Conservation (phyloP, 1,140 invertebrate species). For the Chrysomallon squamiferum region DNA sequence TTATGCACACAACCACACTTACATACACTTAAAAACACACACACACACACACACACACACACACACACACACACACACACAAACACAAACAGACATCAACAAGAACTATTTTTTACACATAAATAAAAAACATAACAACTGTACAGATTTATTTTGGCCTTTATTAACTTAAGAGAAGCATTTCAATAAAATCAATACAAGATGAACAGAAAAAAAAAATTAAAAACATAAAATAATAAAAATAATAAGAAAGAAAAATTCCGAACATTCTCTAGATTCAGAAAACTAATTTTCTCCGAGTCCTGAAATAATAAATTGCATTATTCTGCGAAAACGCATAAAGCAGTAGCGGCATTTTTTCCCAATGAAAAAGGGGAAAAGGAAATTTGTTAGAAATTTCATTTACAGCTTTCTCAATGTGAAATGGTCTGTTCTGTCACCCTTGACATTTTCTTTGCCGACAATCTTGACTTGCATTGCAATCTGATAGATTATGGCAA, state of each 20-base stretch:
- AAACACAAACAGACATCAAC: constrained; percentile 17
- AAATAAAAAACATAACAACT: too few species aligned
- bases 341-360: background rate
- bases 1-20: constrained; percentile 10
- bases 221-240: background rate
- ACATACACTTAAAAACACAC: constrained; percentile 19
- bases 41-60: constrained; percentile 14
- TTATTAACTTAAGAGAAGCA: too few species aligned
- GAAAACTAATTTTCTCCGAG: background rate
- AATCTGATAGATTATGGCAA: constrained; percentile 6
- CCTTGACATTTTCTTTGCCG: constrained; percentile 4
- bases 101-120: background rate
- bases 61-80: constrained; percentile 19
- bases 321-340: background rate
- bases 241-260: background rate
- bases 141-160: too few species aligned
- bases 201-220: background rate
- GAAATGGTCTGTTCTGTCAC: background rate
- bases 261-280: background rate
- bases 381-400: constrained; percentile 2
- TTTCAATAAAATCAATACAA: background rate
- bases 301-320: background rate
- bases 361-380: background rate
- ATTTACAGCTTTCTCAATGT: background rate
- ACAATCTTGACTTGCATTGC: constrained; percentile 8